Evolutionary conservation across 2,888 invertebrate genomes (phyloP), one percentile per base, ranked within the genome.

Genomic region (Mesorhabditis belari): DNA sequence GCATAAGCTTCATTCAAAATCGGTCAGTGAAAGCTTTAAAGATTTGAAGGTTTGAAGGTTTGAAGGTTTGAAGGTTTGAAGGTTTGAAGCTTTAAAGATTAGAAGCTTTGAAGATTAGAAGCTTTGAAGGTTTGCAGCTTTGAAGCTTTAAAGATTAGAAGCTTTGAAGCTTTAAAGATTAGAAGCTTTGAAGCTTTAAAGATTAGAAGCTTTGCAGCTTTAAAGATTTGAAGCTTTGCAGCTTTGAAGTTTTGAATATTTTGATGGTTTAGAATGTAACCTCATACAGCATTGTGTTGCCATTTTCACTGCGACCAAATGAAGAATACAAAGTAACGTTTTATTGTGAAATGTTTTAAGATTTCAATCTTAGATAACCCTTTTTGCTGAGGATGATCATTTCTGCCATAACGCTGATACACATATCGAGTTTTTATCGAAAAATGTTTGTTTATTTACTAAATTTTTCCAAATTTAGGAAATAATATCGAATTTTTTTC

Each of bases 311-410:
- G 2, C 29, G 49, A 4, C 24, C 53, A 26, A 58, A 58, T 27
- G 56, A 61, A n/a, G 59, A 62, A 21, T 68, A 62, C 60, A 62
- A 60, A 54, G 54, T 71, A 2, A 58, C 63, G 2, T 55, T 9
- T 50, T 50, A 50, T 1, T 2, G n/a, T n/a, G 19, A n/a, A 50
- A 6, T 1, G 12, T 19, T n/a, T 50, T 1, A 9, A 5, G 51
- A 19, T 6, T 9, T 6, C 9, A n/a, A 50, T 6, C 2, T 9
- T 50, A 61, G 61, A 23, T 61, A n/a, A 49, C 57, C 5, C 19
- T 71, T 19, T 73, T 73, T 58, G 68, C 64, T 5, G 58, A 65
- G 3, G 69, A 69, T 27, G 64, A 66, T 12, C 68, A 64, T 24
- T 73, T 64, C 54, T 71, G 70, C 55, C 66, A 69, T 23, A 67